Evolutionary conservation across 2,888 invertebrate species (phyloP).

Genomic region (Aporophyla nigra): DNA sequence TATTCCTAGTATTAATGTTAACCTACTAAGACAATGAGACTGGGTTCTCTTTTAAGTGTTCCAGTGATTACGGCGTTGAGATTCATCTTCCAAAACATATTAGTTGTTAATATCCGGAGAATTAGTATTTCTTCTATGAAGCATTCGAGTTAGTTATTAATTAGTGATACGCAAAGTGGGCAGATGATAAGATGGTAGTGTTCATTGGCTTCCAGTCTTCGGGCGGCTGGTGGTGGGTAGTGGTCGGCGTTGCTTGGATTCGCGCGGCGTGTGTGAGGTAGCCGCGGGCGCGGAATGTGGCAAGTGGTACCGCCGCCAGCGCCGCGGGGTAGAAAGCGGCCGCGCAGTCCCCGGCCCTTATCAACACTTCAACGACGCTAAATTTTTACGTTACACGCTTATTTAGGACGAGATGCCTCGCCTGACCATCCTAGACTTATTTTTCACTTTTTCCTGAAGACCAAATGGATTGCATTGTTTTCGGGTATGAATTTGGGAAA

Average conservation of each 20-base stretch:
- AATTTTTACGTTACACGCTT: slow-evolving; percentile 59
- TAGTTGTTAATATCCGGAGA: background rate
- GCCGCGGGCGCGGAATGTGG: slow-evolving; percentile 78
- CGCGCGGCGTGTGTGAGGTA: slow-evolving; percentile 43
- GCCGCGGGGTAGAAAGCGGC: slow-evolving; percentile 85
- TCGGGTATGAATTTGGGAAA: background rate
- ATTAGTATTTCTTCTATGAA: background rate
- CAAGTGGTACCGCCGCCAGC: slow-evolving; percentile 63
- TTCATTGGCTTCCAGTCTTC: slow-evolving; percentile 55
- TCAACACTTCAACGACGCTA: slow-evolving; percentile 64
- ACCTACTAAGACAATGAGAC: background rate
- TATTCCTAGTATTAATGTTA: slow-evolving; percentile 9
- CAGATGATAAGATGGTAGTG: slow-evolving; percentile 3
- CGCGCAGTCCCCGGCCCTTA: slow-evolving; percentile 73
- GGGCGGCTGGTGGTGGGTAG: slow-evolving; percentile 19
- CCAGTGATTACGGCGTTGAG: background rate
- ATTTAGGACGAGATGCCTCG: slow-evolving; percentile 50
- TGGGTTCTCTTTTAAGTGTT: background rate
- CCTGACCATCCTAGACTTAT: slow-evolving; percentile 2
- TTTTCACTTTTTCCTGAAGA: background rate
- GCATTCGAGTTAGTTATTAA: background rate
- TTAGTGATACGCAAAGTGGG: slow-evolving; percentile 5
- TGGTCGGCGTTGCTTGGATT: slow-evolving; percentile 13
- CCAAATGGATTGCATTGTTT: background rate
- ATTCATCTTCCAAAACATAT: background rate